Evolutionary conservation across 1,140 invertebrate species (phyloP).

Genomic region (Magallana gigas): DNA sequence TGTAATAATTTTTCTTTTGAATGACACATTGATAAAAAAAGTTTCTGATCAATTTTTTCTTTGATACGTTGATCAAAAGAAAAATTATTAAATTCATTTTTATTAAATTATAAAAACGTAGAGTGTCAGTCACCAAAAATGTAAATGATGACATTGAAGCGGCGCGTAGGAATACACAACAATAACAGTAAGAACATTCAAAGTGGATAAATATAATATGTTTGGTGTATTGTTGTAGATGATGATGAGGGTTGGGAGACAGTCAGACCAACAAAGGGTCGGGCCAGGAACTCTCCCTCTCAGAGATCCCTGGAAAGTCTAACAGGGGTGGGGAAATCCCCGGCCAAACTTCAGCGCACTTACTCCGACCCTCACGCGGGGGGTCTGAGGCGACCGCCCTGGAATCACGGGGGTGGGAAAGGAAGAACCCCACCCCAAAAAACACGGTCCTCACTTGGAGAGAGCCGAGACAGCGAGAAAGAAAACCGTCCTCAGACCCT

Average conservation of each 20-base stretch:
- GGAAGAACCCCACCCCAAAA: conserved; percentile 10
- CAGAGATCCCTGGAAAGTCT: conserved; percentile 74
- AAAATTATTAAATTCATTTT: too few species aligned
- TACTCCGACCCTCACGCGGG: conserved; percentile 59
- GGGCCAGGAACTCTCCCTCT: conserved; percentile 74
- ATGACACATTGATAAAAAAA: too few species aligned
- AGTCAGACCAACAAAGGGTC: conserved; percentile 80
- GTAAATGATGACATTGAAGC: too few species aligned
- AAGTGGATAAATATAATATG: too few species aligned
- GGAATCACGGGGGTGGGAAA: conserved; percentile 43
- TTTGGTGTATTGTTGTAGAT: conserved; percentile 39
- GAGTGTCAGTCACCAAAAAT: too few species aligned
- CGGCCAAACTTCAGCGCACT: conserved; percentile 46
- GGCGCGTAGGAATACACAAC: too few species aligned
- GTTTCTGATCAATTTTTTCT: too few species aligned
- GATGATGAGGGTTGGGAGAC: conserved; percentile 85
- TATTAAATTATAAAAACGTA: too few species aligned
- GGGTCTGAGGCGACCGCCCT: not conserved
- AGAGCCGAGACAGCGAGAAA: conserved; percentile 74
- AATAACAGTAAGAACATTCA: too few species aligned
- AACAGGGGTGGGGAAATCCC: conserved; percentile 46
- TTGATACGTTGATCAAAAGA: too few species aligned
- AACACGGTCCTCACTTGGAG: conserved; percentile 11
- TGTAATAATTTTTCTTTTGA: too few species aligned
- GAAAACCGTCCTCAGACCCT: conserved; percentile 68